phyloP scores from a whole-genome alignment of 2,888 invertebrate species.

The Atherix ibis region DNA sequence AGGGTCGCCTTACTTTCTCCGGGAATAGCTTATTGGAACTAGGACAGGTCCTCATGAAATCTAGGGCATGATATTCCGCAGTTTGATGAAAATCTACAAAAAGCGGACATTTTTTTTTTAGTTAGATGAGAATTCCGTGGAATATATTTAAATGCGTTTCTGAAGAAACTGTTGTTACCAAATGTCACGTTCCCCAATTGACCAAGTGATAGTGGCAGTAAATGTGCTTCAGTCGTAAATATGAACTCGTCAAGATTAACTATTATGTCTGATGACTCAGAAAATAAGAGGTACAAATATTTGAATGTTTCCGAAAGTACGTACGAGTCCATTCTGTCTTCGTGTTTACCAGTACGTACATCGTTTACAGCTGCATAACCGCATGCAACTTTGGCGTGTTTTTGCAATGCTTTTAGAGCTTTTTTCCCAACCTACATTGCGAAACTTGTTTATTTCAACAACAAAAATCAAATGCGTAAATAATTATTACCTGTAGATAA shows the following conservation, averaged over 20 bases:
- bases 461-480: not conserved
- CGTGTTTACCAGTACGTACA: constrained; percentile 75
- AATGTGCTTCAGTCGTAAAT: constrained; percentile 89
- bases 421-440: constrained; percentile 55
- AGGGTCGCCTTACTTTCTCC: constrained; percentile 65
- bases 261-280: constrained; percentile 69
- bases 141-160: not conserved
- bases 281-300: constrained; percentile 86
- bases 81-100: constrained; percentile 33
- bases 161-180: constrained; percentile 17
- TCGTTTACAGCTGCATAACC: constrained; percentile 97
- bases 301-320: constrained; percentile 96
- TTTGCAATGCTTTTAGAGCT: constrained; percentile 76
- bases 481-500: constrained; percentile 56
- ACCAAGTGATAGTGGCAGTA: constrained; percentile 74
- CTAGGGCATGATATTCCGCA: constrained; percentile 38
- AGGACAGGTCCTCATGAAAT: constrained; percentile 57
- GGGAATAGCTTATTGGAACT: constrained; percentile 71
- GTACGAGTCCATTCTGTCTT: constrained; percentile 97
- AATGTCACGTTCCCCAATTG: constrained; percentile 40
- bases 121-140: not conserved
- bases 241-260: constrained; percentile 74
- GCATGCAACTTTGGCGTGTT: constrained; percentile 82
- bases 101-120: not conserved
- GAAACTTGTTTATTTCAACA: not conserved